Evolutionary conservation across 2,113 vertebrate species (phyloP).

Genomic region (Epinephelus fuscoguttatus): DNA sequence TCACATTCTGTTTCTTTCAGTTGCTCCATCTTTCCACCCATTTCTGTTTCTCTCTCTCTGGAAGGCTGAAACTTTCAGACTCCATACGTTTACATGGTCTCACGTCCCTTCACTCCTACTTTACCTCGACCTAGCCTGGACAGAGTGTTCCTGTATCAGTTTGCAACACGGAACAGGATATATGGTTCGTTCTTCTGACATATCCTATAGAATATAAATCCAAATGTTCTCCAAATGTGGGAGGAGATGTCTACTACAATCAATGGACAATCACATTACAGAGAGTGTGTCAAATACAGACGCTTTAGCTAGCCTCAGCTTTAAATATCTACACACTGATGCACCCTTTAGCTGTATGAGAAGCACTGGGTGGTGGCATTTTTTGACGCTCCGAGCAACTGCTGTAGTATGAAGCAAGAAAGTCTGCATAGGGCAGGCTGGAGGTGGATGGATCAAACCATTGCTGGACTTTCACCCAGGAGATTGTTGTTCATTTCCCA

Average conservation of each 20-base stretch:
- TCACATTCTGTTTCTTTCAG: conserved; percentile 27
- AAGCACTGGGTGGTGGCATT: no score
- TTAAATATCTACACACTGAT: no score
- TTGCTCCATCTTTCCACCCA: conserved; percentile 6
- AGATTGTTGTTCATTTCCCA: no score
- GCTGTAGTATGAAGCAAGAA: no score
- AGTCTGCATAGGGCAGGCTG: no score
- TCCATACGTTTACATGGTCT: not conserved
- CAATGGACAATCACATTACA: not conserved
- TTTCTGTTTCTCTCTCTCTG: conserved; percentile 6
- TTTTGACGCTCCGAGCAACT: no score
- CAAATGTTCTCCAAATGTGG: not conserved
- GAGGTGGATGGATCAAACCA: no score
- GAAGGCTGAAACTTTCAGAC: conserved; percentile 29
- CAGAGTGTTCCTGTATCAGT: not conserved
- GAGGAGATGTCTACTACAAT: not conserved
- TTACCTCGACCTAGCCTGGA: conserved; percentile 1
- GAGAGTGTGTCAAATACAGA: no score
- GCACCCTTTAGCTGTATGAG: no score
- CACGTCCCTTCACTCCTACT: not conserved
- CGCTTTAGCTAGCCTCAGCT: no score
- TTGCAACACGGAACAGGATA: conserved; percentile 9
- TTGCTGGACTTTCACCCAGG: no score
- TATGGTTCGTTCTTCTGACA: not conserved
- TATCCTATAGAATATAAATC: not conserved